Base-by-base conservation (phyloP, 1,140 invertebrate genomes). In the Anastrepha ludens region DNA sequence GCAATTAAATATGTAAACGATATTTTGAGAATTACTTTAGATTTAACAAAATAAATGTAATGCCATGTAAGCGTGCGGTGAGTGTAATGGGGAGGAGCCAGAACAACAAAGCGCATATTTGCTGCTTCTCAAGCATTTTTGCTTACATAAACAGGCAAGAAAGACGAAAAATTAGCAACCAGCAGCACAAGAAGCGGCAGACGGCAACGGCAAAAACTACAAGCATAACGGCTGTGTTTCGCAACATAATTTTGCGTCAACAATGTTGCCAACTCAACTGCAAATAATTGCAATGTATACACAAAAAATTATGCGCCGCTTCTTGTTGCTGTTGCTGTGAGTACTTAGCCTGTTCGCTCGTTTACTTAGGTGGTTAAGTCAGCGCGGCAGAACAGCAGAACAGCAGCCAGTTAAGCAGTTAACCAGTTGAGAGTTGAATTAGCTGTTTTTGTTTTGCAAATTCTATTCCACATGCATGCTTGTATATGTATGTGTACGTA, bases 21-120 rank as follows among this genome's bases (percentile, higher is more conserved):
- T 81, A 29, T 81, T 81, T 81, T 81, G 74, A 81, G 47, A 81
- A 81, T 81, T 81, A 81, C 74, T 58, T 81, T 81, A 55, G 74
- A 81, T 81, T 81, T 81, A 29, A 81, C 20, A 81, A 81, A 81
- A 81, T 81, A 81, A 81, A 81, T 55, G 50, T 11, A 55, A 55
- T 55, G 50, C 50, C 6, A 81, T 9, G 39, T 2, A 81, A 58
- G 47, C 47, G n/a, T 29, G 60, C 9, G 8, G n/a, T 50, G 5
- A 7, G 17, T 2, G 9, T 8, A n/a, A 7, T 20, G 11, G 70
- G 41, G 70, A 78, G 50, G 47, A 20, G 47, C 17, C 20, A 50
- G 8, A 81, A 55, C 74, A 55, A 47, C 74, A 81, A n/a, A 29
- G 64, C n/a, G n/a, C 15, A 47, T 41, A 81, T 41, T 81, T 81